Percentiles rank a stretch among this genome's conserved stretches.
Evolutionary conservation across 2,888 invertebrate species (phyloP).

Genomic region (Dryobotodes eremita): DNA sequence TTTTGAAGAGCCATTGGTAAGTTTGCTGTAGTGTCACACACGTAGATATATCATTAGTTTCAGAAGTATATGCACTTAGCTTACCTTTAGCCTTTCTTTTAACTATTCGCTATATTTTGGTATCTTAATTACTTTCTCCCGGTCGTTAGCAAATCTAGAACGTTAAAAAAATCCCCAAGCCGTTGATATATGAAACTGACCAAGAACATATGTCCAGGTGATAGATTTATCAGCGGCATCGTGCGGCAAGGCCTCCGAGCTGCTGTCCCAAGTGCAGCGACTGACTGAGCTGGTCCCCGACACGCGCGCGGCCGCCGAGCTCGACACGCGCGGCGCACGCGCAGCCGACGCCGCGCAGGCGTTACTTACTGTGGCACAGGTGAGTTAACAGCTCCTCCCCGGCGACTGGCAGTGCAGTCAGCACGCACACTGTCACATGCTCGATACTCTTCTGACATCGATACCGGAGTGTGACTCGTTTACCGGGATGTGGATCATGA

Average conservation of each 20-base stretch:
- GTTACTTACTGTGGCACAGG: conserved; percentile 68
- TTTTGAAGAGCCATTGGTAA: background rate
- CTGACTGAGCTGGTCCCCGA: conserved; percentile 65
- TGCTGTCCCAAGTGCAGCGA: conserved; percentile 71
- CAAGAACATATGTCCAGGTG: background rate
- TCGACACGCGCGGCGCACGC: conserved; percentile 68
- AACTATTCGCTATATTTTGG: background rate
- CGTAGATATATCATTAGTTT: background rate
- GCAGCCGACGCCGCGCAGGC: conserved; percentile 70
- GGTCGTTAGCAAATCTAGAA: background rate
- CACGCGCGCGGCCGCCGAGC: conserved; percentile 44
- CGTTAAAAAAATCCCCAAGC: background rate
- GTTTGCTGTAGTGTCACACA: background rate
- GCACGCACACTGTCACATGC: too few relatives aligned
- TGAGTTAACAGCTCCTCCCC: background rate
- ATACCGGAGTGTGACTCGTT: too few relatives aligned
- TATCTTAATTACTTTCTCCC: background rate
- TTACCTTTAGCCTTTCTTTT: background rate
- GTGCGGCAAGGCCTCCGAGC: conserved; percentile 70
- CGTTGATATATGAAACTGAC: background rate
- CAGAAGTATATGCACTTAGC: background rate
- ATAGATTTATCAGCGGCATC: conserved; percentile 66
- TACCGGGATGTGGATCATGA: too few relatives aligned
- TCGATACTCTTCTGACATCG: too few relatives aligned
- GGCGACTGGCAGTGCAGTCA: too few relatives aligned